Evolutionary conservation across 2,113 vertebrate species (phyloP).

Genomic region (Neopipo cinnamomea): DNA sequence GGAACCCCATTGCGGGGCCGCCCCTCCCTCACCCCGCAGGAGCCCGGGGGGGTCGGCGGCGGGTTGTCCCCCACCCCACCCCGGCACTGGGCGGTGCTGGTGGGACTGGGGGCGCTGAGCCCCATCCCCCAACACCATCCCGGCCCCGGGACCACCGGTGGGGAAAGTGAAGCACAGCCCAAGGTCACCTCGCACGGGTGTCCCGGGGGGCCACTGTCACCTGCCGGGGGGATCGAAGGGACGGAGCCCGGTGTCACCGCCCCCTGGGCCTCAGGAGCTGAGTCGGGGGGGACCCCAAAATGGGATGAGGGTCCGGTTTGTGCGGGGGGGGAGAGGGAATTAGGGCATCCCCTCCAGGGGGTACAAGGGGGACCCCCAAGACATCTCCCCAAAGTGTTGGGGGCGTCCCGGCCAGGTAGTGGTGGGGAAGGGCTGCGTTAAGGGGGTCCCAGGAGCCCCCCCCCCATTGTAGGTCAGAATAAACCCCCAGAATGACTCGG

Average conservation of each 20-base stretch:
- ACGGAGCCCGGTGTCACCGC: not conserved
- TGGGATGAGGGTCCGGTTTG: not conserved
- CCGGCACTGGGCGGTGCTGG: not conserved
- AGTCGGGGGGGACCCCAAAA: not conserved
- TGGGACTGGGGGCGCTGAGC: not conserved
- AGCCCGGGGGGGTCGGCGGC: not conserved
- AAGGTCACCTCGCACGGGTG: not conserved
- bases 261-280: not conserved
- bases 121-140: not conserved
- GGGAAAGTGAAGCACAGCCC: not conserved
- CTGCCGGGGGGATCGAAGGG: not conserved
- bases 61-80: not conserved
- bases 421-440: not conserved
- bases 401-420: no score
- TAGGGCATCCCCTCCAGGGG: not conserved
- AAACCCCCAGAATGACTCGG: not conserved
- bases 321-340: not conserved
- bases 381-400: rapidly evolving
- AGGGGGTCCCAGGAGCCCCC: not conserved
- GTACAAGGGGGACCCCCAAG: not conserved
- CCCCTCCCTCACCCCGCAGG: not conserved
- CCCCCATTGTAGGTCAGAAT: not conserved
- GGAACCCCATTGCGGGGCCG: not conserved
- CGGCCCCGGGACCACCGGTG: not conserved
- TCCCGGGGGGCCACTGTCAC: not conserved